phyloP scores from a whole-genome alignment of 2,113 vertebrate species.

The Triplophysa siluroides region DNA sequence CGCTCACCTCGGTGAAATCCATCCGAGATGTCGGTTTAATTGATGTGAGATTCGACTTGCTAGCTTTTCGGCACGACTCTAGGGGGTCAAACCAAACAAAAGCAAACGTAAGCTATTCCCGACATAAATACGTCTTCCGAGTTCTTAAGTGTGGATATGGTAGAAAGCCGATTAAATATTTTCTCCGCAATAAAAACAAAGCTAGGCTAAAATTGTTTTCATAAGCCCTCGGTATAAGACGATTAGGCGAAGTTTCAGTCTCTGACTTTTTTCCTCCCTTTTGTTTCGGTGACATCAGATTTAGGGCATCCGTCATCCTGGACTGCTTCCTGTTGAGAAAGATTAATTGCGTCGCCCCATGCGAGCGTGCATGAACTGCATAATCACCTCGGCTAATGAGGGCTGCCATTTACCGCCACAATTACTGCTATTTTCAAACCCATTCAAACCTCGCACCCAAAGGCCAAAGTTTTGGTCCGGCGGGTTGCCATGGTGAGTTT shows the following conservation, averaged over 20 bases:
- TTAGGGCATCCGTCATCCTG: slow-evolving; percentile 56
- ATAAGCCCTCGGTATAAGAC: slow-evolving; percentile 66
- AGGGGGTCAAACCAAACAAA: slow-evolving; percentile 21
- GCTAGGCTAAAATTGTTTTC: slow-evolving; percentile 43
- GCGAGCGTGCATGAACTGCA: slow-evolving; percentile 74
- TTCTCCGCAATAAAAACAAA: slow-evolving; percentile 36
- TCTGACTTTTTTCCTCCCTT: slow-evolving; percentile 63
- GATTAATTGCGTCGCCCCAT: slow-evolving; percentile 78
- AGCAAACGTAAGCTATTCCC: slow-evolving; percentile 13
- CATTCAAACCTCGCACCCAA: slow-evolving; percentile 52
- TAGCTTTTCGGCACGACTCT: background rate
- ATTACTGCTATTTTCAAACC: slow-evolving; percentile 57
- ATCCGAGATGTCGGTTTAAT: slow-evolving; percentile 51
- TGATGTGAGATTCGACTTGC: slow-evolving; percentile 14
- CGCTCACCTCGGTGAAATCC: slow-evolving; percentile 66
- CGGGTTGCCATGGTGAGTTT: slow-evolving; percentile 45
- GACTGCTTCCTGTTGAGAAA: slow-evolving; percentile 78
- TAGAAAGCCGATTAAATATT: slow-evolving; percentile 41
- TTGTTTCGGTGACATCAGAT: slow-evolving; percentile 74
- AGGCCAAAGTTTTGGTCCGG: slow-evolving; percentile 56
- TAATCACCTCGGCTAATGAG: slow-evolving; percentile 74
- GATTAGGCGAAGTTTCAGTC: slow-evolving; percentile 75
- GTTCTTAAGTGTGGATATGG: slow-evolving; percentile 21
- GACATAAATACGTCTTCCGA: slow-evolving; percentile 6
- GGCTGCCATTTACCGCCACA: slow-evolving; percentile 58